Conservation (phyloP, 2,888 invertebrate species). For the Autographa gamma region DNA sequence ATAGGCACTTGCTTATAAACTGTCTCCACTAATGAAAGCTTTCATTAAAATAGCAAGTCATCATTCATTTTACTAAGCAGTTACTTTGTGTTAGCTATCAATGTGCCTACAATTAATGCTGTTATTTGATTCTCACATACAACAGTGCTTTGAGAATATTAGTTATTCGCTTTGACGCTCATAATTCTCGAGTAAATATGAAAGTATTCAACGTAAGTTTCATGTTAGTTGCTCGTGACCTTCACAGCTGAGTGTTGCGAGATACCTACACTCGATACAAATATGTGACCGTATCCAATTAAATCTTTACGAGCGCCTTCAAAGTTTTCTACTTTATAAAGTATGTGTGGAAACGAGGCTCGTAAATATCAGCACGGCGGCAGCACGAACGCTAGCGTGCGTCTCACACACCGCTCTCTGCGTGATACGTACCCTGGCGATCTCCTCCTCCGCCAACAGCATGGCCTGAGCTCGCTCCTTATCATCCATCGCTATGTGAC, state of each 20-base stretch:
- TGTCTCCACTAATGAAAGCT: background rate
- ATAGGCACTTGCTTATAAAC: background rate
- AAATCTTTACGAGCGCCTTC: constrained; percentile 41
- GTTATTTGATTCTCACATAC: background rate
- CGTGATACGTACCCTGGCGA: constrained; percentile 72
- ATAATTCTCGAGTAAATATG: background rate
- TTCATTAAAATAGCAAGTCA: background rate
- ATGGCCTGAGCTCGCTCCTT: constrained; percentile 72
- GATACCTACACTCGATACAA: constrained; percentile 13
- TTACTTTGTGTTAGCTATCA: too few species aligned
- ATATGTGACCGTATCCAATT: constrained; percentile 33
- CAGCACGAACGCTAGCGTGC: constrained; percentile 56
- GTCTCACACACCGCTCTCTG: constrained; percentile 32
- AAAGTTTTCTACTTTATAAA: constrained; percentile 45
- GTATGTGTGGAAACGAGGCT: constrained; percentile 47
- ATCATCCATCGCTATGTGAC: constrained; percentile 69
- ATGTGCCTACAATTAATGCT: background rate
- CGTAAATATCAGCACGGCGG: constrained; percentile 37
- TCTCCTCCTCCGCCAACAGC: constrained; percentile 83
- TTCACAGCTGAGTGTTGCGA: background rate
- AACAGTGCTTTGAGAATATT: background rate
- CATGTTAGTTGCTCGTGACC: background rate
- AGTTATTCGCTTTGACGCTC: background rate
- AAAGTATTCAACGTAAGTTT: background rate
- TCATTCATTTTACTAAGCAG: background rate